Evolutionary conservation across 2,113 vertebrate species (phyloP).

Genomic region (Helogale parvula): DNA sequence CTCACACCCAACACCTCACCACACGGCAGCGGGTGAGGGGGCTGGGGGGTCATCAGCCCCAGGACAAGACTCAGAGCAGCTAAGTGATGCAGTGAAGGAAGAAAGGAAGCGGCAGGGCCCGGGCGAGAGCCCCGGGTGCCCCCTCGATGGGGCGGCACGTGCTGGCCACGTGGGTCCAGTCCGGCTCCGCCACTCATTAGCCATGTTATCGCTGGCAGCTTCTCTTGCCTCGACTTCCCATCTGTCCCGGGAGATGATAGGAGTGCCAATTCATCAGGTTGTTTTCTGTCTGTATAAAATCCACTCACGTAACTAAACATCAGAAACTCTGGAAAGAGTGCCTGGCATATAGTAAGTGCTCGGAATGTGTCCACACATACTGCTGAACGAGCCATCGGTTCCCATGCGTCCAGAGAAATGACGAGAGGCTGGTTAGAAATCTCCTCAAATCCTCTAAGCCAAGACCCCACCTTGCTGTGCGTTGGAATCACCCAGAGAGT

Average conservation of each 20-base stretch:
- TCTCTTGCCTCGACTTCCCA: not conserved
- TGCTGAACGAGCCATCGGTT: not conserved
- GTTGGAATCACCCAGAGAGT: not conserved
- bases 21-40: not conserved
- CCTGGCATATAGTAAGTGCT: not conserved
- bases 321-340: not conserved
- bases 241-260: too few species aligned
- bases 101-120: not conserved
- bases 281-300: not conserved
- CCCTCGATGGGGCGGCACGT: fast-evolving
- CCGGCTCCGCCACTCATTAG: not conserved
- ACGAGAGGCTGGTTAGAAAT: not conserved
- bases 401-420: not conserved
- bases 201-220: not conserved
- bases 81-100: not conserved
- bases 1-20: not conserved
- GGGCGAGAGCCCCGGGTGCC: not conserved
- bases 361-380: not conserved
- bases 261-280: too few species aligned
- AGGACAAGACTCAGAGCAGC: not conserved
- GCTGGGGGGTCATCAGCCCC: not conserved
- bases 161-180: too few species aligned
- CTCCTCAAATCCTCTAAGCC: not conserved
- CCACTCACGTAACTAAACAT: not conserved
- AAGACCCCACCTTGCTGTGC: not conserved